These are phyloP conservation scores for Lepas anatifera DNA, from an alignment of 2,888 invertebrate genomes.

Conservation along the genomic window DNA sequence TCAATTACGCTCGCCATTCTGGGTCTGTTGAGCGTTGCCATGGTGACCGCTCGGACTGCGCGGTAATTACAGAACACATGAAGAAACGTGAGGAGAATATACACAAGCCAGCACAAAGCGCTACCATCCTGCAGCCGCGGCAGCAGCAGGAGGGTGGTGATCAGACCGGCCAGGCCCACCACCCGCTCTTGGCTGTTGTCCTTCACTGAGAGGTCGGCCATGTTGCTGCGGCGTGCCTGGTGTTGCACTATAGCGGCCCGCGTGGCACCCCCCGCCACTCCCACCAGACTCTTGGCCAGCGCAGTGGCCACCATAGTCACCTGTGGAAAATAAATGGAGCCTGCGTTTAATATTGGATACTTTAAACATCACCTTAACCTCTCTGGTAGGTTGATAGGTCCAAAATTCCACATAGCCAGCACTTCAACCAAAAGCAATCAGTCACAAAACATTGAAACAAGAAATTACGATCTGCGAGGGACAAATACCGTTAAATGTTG, in stretches of 20 bases:
- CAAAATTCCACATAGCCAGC: no score
- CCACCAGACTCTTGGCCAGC: conserved; percentile 70
- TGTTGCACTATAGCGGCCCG: conserved; percentile 86
- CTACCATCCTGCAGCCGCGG: conserved; percentile 46
- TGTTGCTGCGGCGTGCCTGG: conserved; percentile 73
- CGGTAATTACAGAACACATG: conserved; percentile 79
- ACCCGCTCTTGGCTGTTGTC: conserved; percentile 95
- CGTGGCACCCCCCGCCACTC: conserved; percentile 78
- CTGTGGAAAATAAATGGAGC: background rate
- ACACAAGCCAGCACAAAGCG: conserved; percentile 61
- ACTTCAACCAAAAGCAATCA: no score
- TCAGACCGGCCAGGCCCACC: conserved; percentile 76
- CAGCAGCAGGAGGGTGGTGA: conserved; percentile 62
- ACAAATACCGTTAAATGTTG: no score
- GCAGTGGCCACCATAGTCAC: conserved; percentile 52
- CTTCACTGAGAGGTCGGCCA: conserved; percentile 86
- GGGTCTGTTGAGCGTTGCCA: conserved; percentile 68
- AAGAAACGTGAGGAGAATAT: conserved; percentile 54
- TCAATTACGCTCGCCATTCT: conserved; percentile 57
- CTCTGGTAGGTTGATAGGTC: no score
- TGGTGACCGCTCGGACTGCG: conserved; percentile 66
- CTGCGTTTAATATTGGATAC: background rate
- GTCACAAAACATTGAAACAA: no score
- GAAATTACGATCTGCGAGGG: no score
- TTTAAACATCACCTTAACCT: no score